Conservation (phyloP, 1,140 invertebrate species). For the Cylas formicarius region DNA sequence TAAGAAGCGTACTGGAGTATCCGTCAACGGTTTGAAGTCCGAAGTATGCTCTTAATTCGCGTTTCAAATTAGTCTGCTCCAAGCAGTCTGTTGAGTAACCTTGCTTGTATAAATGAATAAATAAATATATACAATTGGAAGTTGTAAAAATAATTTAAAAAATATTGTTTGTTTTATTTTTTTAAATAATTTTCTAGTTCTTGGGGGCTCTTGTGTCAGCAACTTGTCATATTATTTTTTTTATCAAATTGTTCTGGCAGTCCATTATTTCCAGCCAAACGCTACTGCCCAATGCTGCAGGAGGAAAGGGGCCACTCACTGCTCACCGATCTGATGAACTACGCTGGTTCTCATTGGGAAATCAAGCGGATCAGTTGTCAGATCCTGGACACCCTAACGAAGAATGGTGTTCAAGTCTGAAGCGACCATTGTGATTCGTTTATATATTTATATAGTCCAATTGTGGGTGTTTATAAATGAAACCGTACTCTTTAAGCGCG, state of each 20-base stretch:
- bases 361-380: conserved; percentile 43
- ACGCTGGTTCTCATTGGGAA: conserved; percentile 38
- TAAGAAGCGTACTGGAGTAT: too few relatives aligned
- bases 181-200: too few relatives aligned
- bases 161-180: too few relatives aligned
- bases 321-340: conserved; percentile 43
- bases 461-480: too few relatives aligned
- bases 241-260: too few relatives aligned
- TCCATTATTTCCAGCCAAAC: conserved; percentile 55
- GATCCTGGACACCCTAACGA: conserved; percentile 41
- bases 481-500: too few relatives aligned
- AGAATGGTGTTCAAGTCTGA: conserved; percentile 10
- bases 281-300: conserved; percentile 65
- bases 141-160: neutral
- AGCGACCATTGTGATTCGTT: conserved; percentile 7
- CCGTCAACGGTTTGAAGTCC: too few relatives aligned
- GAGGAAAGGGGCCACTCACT: conserved; percentile 56
- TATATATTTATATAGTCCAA: conserved; percentile 5
- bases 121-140: neutral
- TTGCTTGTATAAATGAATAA: neutral
- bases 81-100: too few relatives aligned
- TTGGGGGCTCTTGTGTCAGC: too few relatives aligned
- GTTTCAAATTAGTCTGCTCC: too few relatives aligned
- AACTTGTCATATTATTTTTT: too few relatives aligned
- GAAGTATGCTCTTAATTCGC: too few relatives aligned